Conservation (phyloP, 2,113 vertebrate species). For the Grammomys surdaster region DNA sequence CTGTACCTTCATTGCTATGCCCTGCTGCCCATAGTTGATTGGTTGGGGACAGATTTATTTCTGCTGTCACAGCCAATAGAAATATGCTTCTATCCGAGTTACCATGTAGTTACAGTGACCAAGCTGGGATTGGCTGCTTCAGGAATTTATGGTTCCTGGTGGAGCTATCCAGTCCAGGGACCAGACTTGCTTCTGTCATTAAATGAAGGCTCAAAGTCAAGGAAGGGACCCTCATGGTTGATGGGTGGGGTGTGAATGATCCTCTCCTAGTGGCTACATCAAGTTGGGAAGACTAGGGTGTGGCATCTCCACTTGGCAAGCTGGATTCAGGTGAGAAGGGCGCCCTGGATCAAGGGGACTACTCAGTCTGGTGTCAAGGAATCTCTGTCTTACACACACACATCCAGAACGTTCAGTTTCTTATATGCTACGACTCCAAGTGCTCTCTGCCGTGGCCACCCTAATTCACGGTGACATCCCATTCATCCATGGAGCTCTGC, state of each 20-base stretch:
- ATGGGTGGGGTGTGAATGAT: too few species aligned
- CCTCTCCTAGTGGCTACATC: rapidly evolving
- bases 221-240: rapidly evolving
- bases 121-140: slow-evolving; percentile 90
- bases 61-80: slow-evolving; percentile 91
- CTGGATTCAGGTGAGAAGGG: neutral
- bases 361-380: neutral
- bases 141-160: slow-evolving; percentile 92
- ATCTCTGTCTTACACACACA: rapidly evolving
- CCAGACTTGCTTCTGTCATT: slow-evolving; percentile 16
- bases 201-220: neutral
- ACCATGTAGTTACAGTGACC: slow-evolving; percentile 92
- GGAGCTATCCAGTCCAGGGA: slow-evolving; percentile 73
- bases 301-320: neutral
- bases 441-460: too few species aligned
- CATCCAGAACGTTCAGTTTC: rapidly evolving
- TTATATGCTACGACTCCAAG: neutral
- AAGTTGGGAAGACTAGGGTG: rapidly evolving
- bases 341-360: neutral
- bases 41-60: slow-evolving; percentile 92
- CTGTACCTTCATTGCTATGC: slow-evolving; percentile 87
- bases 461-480: neutral
- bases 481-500: neutral
- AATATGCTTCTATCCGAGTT: slow-evolving; percentile 85
- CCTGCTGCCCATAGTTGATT: slow-evolving; percentile 87